Evolutionary conservation across 2,113 vertebrate species (phyloP), one percentile per base, ranked within the genome.

Genomic region (Onychorhynchus coronatus): DNA sequence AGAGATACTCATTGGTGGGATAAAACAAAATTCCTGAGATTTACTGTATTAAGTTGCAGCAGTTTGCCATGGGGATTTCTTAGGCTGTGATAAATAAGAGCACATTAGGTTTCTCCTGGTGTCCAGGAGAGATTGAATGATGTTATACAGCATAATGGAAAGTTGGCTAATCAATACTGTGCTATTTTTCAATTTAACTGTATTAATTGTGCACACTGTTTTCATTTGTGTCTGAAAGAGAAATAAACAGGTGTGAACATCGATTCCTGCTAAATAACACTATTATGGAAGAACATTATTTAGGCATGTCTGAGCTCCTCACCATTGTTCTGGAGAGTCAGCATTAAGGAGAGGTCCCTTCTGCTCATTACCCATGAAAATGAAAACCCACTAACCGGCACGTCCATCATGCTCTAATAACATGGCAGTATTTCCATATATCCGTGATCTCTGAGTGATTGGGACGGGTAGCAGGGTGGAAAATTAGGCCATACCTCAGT

Each of bases 211-310:
- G 56, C 74, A 59, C 59, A 35, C 31, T 76, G 76, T 90, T 93
- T 76, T 95, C 81, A 95, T 92, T 93, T 92, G 81, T 88, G 68
- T 86, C 90, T 85, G 65, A 71, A 84, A 87, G 82, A 94, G 65
- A 76, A 95, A 90, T 91, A 95, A 96, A 95, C 80, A 93, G 88
- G 88, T 95, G 90, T 85, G 94, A 97, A 95, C 87, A 95, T 92
- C 0, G 52, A 95, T 95, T 94, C 79, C 80, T 66, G 65, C 67
- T 95, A 88, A 96, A 95, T 83, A 96, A 92, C 70, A 67, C 44
- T 73, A 52, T 91, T 90, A 88, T 86, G 78, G 80, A 78, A 71
- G 59, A 73, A 62, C 71, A 71, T 89, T 79, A 95, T 52, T 93
- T 91, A 74, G 37, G 22, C 49, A 53, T 6, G 4, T 91, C 68